Evolutionary conservation across 2,113 vertebrate genomes (phyloP), one percentile per base, ranked within the genome.

Genomic region (Mionectes macconnelli): DNA sequence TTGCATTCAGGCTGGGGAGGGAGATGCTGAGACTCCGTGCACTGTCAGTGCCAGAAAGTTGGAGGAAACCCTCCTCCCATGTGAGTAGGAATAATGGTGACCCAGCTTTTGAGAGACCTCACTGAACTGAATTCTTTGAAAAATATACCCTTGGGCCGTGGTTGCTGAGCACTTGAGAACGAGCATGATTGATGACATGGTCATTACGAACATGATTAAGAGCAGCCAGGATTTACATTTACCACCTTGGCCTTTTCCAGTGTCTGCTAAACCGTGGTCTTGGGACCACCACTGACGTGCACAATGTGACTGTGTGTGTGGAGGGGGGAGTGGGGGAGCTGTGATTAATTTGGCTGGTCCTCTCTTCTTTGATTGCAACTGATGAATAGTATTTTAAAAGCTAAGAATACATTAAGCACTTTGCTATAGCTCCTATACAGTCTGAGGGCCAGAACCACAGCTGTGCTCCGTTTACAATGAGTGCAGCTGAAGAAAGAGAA

Each of bases 211-310:
- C 89, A 63, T 87, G 95, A 94, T 96, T 90, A 94, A 95, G 91
- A 96, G 95, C 89, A 96, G 91, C 64, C 95, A 96, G 91, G 91
- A 95, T 97, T 97, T 95, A 81, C 94, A 95, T 96, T 92, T 75
- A 59, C 86, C 94, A 93, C 94, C 93, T 84, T 94, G 91, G 90
- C 93, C 94, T 96, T 90, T 93, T 63, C 30, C 83, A 95, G 73
- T 63, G 84, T 73, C 91, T 91, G 89, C 93, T 70, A 20, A 92
- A 42, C 86, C 56, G 30, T 88, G 94, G 76, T 80, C 93, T 84
- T 0, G 0, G 79, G 95, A 93, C 90, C 94, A 95, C 90, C 93
- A 60, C 42, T 59, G 87, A 39, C 63, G 87, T 44, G n/a, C 53
- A 47, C 78, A 62, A 33, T 12, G 55, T 79, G 89, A 10, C 82